These are phyloP conservation scores for Ophion costatus DNA, from an alignment of 2,888 invertebrate genomes.

Conservation along the genomic window DNA sequence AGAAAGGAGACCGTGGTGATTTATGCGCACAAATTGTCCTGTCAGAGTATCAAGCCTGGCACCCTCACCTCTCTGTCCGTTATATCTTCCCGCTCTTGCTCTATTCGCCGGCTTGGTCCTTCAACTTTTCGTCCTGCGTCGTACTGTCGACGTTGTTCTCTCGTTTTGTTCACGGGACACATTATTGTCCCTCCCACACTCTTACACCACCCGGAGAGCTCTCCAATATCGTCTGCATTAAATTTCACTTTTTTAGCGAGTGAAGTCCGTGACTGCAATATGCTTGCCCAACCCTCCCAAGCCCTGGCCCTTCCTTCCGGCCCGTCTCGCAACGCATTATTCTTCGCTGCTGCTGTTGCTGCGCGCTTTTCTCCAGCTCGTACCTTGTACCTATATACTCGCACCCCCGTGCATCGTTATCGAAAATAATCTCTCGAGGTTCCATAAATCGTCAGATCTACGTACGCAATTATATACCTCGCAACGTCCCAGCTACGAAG, in stretches of 20 bases:
- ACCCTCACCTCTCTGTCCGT: conserved; percentile 61
- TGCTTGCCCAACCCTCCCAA: conserved; percentile 29
- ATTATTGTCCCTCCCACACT: conserved; percentile 58
- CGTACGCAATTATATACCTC: conserved; percentile 1
- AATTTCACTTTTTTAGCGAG: conserved; percentile 75
- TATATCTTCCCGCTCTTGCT: conserved; percentile 63
- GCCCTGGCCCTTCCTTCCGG: conserved; percentile 49
- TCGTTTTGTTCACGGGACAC: conserved; percentile 61
- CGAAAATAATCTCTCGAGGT: conserved; percentile 45
- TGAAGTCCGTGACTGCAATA: conserved; percentile 59
- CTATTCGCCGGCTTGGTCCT: conserved; percentile 19
- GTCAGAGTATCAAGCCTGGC: conserved; percentile 71
- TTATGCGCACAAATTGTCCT: conserved; percentile 83
- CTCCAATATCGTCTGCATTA: conserved; percentile 78
- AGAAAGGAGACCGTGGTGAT: conserved; percentile 81
- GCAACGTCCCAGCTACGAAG: too few relatives aligned
- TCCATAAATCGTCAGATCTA: conserved; percentile 36
- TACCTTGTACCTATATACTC: conserved; percentile 3
- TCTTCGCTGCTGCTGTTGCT: conserved; percentile 45
- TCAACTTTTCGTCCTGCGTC: conserved; percentile 31
- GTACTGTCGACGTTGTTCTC: conserved; percentile 52
- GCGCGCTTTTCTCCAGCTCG: conserved; percentile 19
- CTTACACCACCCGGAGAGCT: conserved; percentile 59
- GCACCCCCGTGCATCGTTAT: conserved; percentile 44
- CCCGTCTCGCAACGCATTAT: conserved; percentile 53